These are phyloP conservation scores for Drosophila pegasa DNA, from an alignment of 2,888 invertebrate species.

Conservation along the genomic window DNA sequence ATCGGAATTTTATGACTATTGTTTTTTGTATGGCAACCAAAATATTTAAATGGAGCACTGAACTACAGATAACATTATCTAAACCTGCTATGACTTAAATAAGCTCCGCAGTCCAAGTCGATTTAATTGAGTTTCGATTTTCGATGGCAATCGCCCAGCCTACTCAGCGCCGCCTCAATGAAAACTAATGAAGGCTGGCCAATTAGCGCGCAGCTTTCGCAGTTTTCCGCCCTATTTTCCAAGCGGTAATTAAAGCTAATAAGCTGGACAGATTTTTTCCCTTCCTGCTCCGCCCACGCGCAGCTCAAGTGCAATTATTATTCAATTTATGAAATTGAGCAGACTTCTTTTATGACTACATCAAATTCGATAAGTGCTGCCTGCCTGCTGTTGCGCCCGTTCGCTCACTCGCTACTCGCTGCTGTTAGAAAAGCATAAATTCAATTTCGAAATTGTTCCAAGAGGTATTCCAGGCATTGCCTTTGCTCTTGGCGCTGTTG, in stretches of 20 bases:
- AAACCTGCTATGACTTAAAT: constrained; percentile 28
- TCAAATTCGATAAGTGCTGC: constrained; percentile 62
- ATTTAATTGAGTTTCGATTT: constrained; percentile 1
- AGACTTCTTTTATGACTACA: constrained; percentile 59
- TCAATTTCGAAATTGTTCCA: constrained; percentile 58
- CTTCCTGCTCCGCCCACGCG: too few relatives aligned
- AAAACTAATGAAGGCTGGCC: constrained; percentile 52
- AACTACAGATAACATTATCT: constrained; percentile 27
- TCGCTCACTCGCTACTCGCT: constrained; percentile 5
- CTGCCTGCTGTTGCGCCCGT: constrained; percentile 24
- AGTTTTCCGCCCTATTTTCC: not conserved
- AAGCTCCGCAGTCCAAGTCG: not conserved
- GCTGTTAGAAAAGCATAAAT: constrained; percentile 52
- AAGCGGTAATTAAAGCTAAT: constrained; percentile 47
- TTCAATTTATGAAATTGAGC: constrained; percentile 75
- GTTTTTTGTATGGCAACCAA: constrained; percentile 39
- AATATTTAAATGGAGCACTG: constrained; percentile 29
- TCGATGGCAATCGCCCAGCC: constrained; percentile 1
- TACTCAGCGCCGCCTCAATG: constrained; percentile 35
- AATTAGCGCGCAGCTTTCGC: constrained; percentile 32
- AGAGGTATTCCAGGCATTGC: constrained; percentile 33
- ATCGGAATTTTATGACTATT: constrained; percentile 45
- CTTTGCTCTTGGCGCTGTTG: constrained; percentile 48
- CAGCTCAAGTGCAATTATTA: constrained; percentile 60
- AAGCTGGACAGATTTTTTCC: constrained; percentile 43